phyloP scores from a whole-genome alignment of 2,888 invertebrate species.

The Apodemia mormo region DNA sequence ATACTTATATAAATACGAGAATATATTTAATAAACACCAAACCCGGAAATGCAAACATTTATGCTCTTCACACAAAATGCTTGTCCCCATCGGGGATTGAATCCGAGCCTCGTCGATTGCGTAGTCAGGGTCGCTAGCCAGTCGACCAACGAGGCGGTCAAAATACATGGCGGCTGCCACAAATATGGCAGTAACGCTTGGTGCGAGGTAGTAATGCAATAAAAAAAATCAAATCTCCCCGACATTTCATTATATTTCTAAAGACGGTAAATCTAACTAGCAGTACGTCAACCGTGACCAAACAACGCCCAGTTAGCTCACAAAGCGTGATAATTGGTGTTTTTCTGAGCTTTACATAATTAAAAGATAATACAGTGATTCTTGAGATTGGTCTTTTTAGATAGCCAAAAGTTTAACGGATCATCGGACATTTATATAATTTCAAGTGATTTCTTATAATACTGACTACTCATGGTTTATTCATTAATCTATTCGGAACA shows the following conservation, averaged over 20 bases:
- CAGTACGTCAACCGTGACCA: not conserved
- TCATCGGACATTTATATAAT: not conserved
- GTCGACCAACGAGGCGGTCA: too few species aligned
- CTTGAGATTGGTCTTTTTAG: conserved; percentile 10
- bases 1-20: too few species aligned
- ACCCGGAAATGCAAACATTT: too few species aligned
- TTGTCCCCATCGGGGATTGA: too few species aligned
- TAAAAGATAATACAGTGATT: conserved; percentile 17
- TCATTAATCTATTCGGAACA: not conserved
- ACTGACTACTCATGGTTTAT: not conserved
- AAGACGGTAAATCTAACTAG: conserved; percentile 12
- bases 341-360: conserved; percentile 26
- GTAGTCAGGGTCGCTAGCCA: too few species aligned
- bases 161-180: too few species aligned
- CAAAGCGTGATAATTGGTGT: conserved; percentile 16
- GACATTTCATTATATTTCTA: conserved; percentile 3
- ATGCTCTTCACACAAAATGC: too few species aligned
- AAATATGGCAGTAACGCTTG: too few species aligned
- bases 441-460: not conserved
- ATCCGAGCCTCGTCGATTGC: too few species aligned
- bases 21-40: too few species aligned
- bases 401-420: not conserved
- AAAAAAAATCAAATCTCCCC: not conserved
- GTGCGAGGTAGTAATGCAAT: not conserved
- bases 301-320: conserved; percentile 14